These are phyloP conservation scores for Gadopsis marmoratus DNA, from an alignment of 2,797 vertebrate species.

Conservation along the genomic window DNA sequence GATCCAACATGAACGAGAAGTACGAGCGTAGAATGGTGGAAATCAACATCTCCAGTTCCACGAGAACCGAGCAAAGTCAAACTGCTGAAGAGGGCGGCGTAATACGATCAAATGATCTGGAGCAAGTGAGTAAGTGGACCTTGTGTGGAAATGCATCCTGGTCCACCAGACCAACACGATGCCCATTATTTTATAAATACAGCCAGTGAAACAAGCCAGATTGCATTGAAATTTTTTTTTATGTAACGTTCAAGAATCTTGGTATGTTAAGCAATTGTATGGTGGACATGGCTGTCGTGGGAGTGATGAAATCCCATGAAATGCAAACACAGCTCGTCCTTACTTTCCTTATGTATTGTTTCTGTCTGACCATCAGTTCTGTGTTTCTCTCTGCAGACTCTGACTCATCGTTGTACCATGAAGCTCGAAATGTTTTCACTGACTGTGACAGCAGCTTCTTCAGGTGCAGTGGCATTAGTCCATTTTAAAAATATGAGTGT, in stretches of 20 bases:
- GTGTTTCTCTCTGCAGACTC: slow-evolving; percentile 38
- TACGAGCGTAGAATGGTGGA: neutral
- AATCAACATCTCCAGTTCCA: neutral
- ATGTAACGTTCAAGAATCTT: too few relatives aligned
- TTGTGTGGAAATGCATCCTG: too few relatives aligned
- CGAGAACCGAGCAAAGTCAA: too few relatives aligned
- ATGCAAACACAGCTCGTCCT: slow-evolving; percentile 6
- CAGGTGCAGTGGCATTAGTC: slow-evolving; percentile 24
- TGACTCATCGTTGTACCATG: slow-evolving; percentile 62
- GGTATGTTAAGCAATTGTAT: too few relatives aligned
- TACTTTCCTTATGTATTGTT: neutral
- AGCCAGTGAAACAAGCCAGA: neutral
- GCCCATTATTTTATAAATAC: neutral
- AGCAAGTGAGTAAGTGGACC: too few relatives aligned
- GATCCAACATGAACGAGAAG: neutral
- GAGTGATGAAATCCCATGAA: slow-evolving; percentile 26
- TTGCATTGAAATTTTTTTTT: too few relatives aligned
- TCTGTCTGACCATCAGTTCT: slow-evolving; percentile 33
- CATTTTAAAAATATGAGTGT: slow-evolving; percentile 41
- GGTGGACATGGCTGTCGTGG: neutral
- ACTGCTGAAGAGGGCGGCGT: too few relatives aligned
- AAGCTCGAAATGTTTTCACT: slow-evolving; percentile 39
- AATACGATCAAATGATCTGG: too few relatives aligned
- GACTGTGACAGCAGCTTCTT: slow-evolving; percentile 36
- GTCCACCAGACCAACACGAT: too few relatives aligned